These are phyloP conservation scores for Tenebrio molitor DNA, from an alignment of 1,140 invertebrate species.

Conservation along the genomic window DNA sequence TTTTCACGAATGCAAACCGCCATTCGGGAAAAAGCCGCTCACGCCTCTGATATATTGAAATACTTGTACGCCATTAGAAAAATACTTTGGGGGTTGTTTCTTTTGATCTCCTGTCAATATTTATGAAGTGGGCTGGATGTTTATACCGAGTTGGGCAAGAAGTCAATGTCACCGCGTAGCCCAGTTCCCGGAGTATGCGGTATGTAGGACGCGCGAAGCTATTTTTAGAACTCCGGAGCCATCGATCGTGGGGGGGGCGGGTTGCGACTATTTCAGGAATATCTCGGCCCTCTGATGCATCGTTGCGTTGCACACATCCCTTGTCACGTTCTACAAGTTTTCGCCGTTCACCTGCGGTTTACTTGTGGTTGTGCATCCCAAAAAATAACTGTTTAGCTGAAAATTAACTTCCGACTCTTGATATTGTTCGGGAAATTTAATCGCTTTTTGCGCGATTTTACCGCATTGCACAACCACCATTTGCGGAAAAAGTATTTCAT, in stretches of 20 bases:
- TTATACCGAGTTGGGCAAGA: conserved; percentile 42
- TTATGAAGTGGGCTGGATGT: conserved; percentile 29
- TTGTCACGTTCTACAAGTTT: conserved; percentile 21
- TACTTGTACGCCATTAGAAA: conserved; percentile 21
- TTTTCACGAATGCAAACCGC: neutral
- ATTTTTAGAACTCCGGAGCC: conserved; percentile 54
- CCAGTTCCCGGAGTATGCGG: conserved; percentile 53
- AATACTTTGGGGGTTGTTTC: conserved; percentile 8
- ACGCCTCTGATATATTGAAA: conserved; percentile 8
- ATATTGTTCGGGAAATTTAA: conserved; percentile 4
- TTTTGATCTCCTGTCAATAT: conserved; percentile 35
- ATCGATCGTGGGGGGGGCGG: conserved; percentile 54
- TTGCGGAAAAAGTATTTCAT: no score
- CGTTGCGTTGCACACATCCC: conserved; percentile 38
- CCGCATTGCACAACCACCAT: conserved; percentile 21
- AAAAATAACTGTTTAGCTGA: neutral
- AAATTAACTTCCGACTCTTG: neutral
- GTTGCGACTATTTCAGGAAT: conserved; percentile 55
- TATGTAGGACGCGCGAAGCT: conserved; percentile 50
- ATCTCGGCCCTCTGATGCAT: conserved; percentile 33
- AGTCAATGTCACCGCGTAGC: conserved; percentile 56
- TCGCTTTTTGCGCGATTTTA: neutral
- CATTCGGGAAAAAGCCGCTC: neutral
- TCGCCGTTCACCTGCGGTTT: conserved; percentile 1
- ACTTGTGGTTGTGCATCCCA: neutral